Evolutionary conservation across 2,888 invertebrate genomes (phyloP).

Genomic region (Endomychus coccineus): DNA sequence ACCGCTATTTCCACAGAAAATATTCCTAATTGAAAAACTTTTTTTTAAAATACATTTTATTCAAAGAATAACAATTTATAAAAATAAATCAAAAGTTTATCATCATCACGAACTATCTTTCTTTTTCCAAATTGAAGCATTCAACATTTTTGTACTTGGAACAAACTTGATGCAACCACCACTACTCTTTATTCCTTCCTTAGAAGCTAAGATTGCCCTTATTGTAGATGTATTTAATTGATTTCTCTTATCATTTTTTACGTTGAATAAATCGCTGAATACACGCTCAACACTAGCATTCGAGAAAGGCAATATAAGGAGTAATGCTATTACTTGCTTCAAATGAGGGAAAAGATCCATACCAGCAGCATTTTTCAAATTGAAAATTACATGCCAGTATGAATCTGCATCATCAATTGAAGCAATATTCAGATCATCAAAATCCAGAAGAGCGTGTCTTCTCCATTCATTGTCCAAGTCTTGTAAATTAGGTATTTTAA

Average conservation of each 20-base stretch:
- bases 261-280: constrained; percentile 23
- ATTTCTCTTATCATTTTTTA: constrained; percentile 24
- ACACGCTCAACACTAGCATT: constrained; percentile 26
- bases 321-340: constrained; percentile 8
- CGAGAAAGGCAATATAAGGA: constrained; percentile 19
- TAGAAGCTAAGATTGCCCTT: constrained; percentile 20
- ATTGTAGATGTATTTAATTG: constrained; percentile 20
- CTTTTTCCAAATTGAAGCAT: constrained; percentile 3
- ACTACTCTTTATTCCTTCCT: constrained; percentile 14
- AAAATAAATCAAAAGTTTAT: no score
- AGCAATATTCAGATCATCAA: constrained; percentile 4
- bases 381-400: constrained; percentile 15
- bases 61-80: no score
- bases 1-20: no score
- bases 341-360: constrained; percentile 12
- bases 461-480: constrained; percentile 20
- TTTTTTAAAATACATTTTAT: no score
- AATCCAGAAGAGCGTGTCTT: constrained; percentile 18
- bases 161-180: constrained; percentile 17
- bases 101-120: no score
- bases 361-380: constrained; percentile 14
- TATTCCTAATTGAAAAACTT: no score
- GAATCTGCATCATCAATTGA: constrained; percentile 7
- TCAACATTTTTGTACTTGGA: constrained; percentile 17
- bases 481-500: constrained; percentile 15